phyloP scores from a whole-genome alignment of 2,113 vertebrate species.

The Motacilla alba region DNA sequence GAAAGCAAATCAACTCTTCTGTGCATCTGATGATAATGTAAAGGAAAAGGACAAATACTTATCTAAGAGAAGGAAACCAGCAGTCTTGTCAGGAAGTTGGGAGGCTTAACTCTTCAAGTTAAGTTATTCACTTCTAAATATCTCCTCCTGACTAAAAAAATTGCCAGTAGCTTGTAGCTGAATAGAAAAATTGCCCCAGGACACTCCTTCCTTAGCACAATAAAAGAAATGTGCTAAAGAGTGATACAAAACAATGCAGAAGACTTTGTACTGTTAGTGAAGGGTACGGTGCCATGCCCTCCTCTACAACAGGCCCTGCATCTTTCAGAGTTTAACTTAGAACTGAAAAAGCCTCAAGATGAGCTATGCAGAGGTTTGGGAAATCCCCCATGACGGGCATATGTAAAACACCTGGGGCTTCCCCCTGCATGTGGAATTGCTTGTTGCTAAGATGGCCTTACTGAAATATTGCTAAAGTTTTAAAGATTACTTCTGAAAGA shows the following conservation, averaged over 20 bases:
- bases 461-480: not conserved
- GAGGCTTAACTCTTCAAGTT: not conserved
- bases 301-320: rapidly evolving
- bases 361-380: not conserved
- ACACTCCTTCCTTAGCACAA: not conserved
- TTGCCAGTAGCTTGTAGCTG: not conserved
- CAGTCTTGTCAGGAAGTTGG: not conserved
- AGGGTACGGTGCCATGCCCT: not conserved
- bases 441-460: not conserved
- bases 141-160: not conserved
- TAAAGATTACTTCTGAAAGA: not conserved
- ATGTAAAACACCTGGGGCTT: not conserved
- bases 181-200: not conserved
- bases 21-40: not conserved
- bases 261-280: not conserved
- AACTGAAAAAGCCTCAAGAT: not conserved
- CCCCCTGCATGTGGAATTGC: not conserved
- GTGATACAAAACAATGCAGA: not conserved
- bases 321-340: not conserved
- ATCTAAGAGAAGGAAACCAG: not conserved
- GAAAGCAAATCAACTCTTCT: not conserved
- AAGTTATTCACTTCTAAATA: not conserved
- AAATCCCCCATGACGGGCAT: not conserved
- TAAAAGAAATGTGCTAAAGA: not conserved
- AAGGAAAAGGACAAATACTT: not conserved